Conservation (phyloP, 2,797 vertebrate species). For the Coracias cyanogaster region DNA sequence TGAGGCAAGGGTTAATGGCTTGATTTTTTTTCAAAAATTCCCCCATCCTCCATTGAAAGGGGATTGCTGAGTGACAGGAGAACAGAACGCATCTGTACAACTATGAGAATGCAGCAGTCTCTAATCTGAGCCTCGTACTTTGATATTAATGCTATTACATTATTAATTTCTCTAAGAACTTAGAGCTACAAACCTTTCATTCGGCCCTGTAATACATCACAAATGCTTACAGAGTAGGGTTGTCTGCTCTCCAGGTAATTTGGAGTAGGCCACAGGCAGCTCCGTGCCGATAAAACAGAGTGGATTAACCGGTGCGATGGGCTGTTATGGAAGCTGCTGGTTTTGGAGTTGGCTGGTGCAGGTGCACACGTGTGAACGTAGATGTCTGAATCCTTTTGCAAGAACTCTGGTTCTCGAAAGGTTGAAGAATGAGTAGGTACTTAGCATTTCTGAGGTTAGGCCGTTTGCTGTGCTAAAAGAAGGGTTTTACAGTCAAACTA, state of each 20-base stretch:
- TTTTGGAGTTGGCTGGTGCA: background rate
- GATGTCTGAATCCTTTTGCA: background rate
- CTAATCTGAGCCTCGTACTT: background rate
- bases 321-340: background rate
- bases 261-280: background rate
- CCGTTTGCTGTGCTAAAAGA: background rate
- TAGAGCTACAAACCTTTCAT: background rate
- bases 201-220: background rate
- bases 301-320: background rate
- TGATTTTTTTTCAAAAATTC: background rate
- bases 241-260: background rate
- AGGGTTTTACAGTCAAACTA: background rate
- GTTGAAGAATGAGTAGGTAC: background rate
- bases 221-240: background rate
- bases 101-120: background rate
- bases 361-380: background rate
- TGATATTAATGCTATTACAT: background rate
- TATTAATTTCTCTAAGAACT: background rate
- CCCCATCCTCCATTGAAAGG: background rate
- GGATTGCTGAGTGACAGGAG: background rate
- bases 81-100: background rate
- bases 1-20: constrained; percentile 26
- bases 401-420: background rate
- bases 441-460: background rate
- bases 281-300: background rate